phyloP scores from a whole-genome alignment of 2,797 vertebrate genomes.

The Sebastiscus tertius region DNA sequence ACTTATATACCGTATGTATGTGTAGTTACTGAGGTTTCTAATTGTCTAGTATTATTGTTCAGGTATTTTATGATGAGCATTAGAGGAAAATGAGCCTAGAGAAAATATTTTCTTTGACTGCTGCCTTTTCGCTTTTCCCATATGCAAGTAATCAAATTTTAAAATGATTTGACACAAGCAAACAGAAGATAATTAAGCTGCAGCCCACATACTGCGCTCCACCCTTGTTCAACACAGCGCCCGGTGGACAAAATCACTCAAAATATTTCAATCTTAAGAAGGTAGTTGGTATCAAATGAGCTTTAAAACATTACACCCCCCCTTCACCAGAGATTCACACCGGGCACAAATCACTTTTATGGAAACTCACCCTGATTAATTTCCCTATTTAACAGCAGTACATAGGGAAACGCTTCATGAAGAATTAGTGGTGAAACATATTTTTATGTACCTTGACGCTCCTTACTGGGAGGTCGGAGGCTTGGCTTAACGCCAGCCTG shows the following conservation, averaged over 20 bases:
- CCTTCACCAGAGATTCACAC: conserved; percentile 20
- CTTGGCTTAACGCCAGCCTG: conserved; percentile 32
- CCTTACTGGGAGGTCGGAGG: conserved; percentile 29
- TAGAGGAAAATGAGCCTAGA: neutral
- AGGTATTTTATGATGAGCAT: neutral
- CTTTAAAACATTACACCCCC: conserved; percentile 23
- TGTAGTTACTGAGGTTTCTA: neutral
- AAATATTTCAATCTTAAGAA: conserved; percentile 10
- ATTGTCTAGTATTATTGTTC: neutral
- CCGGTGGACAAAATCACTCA: neutral
- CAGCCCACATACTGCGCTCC: neutral
- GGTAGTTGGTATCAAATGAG: conserved; percentile 25
- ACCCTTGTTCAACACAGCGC: neutral
- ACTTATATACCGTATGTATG: neutral
- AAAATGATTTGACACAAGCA: conserved; percentile 9
- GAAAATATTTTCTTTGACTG: neutral
- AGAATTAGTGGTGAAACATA: conserved; percentile 24
- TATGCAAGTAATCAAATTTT: neutral
- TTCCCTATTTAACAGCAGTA: conserved; percentile 29
- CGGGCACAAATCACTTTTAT: conserved; percentile 20
- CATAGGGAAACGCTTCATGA: neutral
- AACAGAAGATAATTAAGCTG: neutral
- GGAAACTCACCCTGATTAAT: conserved; percentile 32
- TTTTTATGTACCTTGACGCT: conserved; percentile 33
- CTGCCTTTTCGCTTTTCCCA: neutral